Base-by-base conservation (phyloP, 2,888 invertebrate species). In the Seira ritae region DNA sequence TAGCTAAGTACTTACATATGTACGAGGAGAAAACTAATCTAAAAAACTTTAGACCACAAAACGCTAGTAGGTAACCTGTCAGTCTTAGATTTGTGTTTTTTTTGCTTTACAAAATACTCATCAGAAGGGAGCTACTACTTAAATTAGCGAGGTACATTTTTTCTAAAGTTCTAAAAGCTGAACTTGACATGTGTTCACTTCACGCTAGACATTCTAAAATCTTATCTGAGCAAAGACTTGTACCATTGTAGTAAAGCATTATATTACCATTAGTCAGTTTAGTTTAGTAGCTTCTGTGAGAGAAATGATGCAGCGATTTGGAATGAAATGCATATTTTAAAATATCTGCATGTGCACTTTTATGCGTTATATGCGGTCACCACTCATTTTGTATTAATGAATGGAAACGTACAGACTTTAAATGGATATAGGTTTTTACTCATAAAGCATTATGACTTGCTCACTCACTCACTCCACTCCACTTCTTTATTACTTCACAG, bases 241-340 rank as follows among this genome's bases (percentile, higher is more conserved):
- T 55, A 55, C 3, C 17, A 12, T 55, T 42, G 42, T n/a, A 31
- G 31, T 55, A 55, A 55, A 55, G 55, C 55, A 55, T 55, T 55
- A 17, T 15, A 55, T 55, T 55, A 55, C 55, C 55, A 55, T 55
- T 55, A 55, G 55, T 55, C 55, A 55, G 55, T 55, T 55, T 55
- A 17, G 15, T 55, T 8, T 55, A 55, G 55, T 55, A 17, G 55
- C 55, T 55, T 55, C 55, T 55, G 55, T 55, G 12, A n/a, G 12
- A 8, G 12, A 55, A 12, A 55, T 55, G 3, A 55, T 31, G 31
- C 31, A 31, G 55, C 12, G 17, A 55, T 55, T 55, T 1, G 17
- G 15, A 31, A 55, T 55, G 55, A 17, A 55, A 55, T 55, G 55
- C 17, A 55, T 17, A 55, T 55, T 55, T n/a, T n/a, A 55, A 55